Percentiles rank a stretch among this genome's conserved stretches.
phyloP scores from a whole-genome alignment of 2,797 vertebrate genomes.

The Octomys mimax region DNA sequence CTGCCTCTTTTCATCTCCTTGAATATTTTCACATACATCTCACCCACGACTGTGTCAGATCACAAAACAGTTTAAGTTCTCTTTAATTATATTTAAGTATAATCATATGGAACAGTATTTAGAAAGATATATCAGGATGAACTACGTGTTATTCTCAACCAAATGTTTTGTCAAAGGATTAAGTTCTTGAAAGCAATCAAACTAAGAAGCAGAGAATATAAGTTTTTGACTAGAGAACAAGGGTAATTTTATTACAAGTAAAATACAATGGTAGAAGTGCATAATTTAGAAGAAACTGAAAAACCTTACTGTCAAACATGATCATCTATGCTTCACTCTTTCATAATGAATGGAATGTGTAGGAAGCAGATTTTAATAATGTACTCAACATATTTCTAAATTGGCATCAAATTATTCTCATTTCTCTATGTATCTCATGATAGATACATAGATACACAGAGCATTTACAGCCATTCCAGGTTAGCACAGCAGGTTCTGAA shows the following conservation, averaged over 20 bases:
- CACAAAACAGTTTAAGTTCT: conserved; percentile 59
- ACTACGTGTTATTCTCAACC: conserved; percentile 71
- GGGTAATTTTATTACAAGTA: conserved; percentile 56
- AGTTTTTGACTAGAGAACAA: conserved; percentile 46
- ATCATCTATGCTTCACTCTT: not conserved
- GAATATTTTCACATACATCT: conserved; percentile 69
- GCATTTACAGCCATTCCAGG: not conserved
- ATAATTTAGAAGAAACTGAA: conserved; percentile 53
- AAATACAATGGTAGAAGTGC: conserved; percentile 61
- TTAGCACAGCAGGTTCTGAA: not conserved
- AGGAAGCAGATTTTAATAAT: conserved; percentile 29
- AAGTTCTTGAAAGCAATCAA: conserved; percentile 63
- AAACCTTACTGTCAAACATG: conserved; percentile 56
- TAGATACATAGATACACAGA: not conserved
- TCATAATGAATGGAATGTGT: conserved; percentile 45
- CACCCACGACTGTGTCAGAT: conserved; percentile 68
- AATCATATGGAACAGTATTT: conserved; percentile 57
- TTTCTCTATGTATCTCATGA: no score
- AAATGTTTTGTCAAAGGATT: conserved; percentile 73
- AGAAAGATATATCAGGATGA: conserved; percentile 67
- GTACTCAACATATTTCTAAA: conserved; percentile 18
- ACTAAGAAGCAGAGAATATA: conserved; percentile 64
- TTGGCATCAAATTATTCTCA: not conserved
- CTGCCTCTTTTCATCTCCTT: conserved; percentile 54
- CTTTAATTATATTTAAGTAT: conserved; percentile 75